Evolutionary conservation across 1,140 invertebrate genomes (phyloP).

Genomic region (Delia radicum): DNA sequence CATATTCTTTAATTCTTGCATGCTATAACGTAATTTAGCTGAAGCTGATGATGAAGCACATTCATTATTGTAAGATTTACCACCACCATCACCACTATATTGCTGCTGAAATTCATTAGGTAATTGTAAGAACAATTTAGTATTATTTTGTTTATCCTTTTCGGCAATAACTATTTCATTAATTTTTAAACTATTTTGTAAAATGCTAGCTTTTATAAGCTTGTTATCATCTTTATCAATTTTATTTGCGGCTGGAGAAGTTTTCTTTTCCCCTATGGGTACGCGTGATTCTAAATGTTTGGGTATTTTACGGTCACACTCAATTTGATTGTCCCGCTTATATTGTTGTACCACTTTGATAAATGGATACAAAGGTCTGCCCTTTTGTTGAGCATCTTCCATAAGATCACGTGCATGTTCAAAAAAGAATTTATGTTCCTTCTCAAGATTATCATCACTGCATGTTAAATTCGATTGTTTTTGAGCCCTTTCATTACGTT

Average conservation of each 20-base stretch:
- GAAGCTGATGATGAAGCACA: background rate
- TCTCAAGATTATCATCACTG: background rate
- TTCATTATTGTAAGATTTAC: background rate
- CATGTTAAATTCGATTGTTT: background rate
- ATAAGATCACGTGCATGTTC: conserved; percentile 47
- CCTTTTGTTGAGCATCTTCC: conserved; percentile 40
- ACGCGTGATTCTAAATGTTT: conserved; percentile 26
- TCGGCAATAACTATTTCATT: conserved; percentile 18
- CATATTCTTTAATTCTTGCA: conserved; percentile 26
- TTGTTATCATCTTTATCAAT: background rate
- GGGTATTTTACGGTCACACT: conserved; percentile 27
- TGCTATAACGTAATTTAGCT: conserved; percentile 27
- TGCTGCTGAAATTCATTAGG: background rate
- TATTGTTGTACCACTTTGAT: conserved; percentile 39
- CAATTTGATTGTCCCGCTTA: conserved; percentile 29
- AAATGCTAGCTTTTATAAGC: background rate
- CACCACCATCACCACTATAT: background rate
- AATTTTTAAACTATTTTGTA: conserved; percentile 27
- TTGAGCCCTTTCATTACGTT: conserved; percentile 2
- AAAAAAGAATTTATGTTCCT: conserved; percentile 45
- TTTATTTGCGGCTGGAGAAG: background rate
- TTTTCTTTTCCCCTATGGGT: background rate
- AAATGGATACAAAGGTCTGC: conserved; percentile 40
- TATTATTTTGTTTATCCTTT: background rate
- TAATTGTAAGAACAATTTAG: background rate